Conservation (phyloP, 2,888 invertebrate genomes). For the Chrysina gloriosa region DNA sequence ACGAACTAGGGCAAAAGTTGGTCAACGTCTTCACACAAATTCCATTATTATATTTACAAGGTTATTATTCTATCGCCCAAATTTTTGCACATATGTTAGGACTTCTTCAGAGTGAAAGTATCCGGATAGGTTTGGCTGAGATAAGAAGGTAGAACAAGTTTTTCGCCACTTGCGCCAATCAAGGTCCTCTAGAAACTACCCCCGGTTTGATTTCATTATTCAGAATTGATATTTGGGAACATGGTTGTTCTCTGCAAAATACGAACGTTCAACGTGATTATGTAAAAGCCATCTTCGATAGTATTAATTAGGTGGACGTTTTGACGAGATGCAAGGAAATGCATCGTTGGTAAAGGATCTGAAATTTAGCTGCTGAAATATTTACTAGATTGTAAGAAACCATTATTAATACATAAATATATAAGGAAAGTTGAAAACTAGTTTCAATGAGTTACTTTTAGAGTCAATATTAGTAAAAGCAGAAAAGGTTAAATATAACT, state of each 20-base stretch:
- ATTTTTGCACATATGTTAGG: too few relatives aligned
- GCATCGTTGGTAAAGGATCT: slow-evolving; percentile 54
- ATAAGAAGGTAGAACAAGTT: slow-evolving; percentile 78
- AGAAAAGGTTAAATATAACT: too few relatives aligned
- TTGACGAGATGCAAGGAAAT: slow-evolving; percentile 79
- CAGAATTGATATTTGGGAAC: slow-evolving; percentile 99
- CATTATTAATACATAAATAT: slow-evolving; percentile 17
- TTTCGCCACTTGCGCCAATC: slow-evolving; percentile 89
- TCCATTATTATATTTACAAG: too few relatives aligned
- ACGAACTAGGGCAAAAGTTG: too few relatives aligned
- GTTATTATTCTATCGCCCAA: too few relatives aligned
- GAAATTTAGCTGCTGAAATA: slow-evolving; percentile 1
- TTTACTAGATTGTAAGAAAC: background rate
- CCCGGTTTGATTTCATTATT: slow-evolving; percentile 89
- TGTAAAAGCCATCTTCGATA: slow-evolving; percentile 95
- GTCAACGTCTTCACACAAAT: too few relatives aligned
- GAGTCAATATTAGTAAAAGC: too few relatives aligned
- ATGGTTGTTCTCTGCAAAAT: slow-evolving; percentile 99
- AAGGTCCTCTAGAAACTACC: slow-evolving; percentile 93
- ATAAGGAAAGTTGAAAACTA: too few relatives aligned
- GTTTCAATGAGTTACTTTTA: too few relatives aligned
- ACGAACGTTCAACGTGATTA: slow-evolving; percentile 98
- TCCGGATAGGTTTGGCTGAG: slow-evolving; percentile 99
- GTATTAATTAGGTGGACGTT: slow-evolving; percentile 95
- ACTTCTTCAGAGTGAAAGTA: slow-evolving; percentile 95